Percentiles rank a stretch among this genome's conserved stretches.
These are phyloP conservation scores for Agapornis roseicollis DNA, from an alignment of 2,113 vertebrate genomes.

Conservation along the genomic window DNA sequence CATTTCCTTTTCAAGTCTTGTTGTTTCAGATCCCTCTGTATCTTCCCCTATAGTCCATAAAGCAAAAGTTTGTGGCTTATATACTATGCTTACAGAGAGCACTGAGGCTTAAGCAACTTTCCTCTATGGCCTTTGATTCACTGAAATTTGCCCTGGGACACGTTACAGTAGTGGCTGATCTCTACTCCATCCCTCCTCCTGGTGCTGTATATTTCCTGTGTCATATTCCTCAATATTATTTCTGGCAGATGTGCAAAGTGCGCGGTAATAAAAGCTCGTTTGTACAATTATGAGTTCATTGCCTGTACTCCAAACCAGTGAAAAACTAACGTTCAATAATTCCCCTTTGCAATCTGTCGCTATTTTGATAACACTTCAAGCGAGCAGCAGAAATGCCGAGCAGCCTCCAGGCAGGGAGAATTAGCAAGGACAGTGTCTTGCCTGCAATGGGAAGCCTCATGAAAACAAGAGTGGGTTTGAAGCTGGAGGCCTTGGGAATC, in stretches of 20 bases:
- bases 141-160: slow-evolving; percentile 1
- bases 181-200: background rate
- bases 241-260: slow-evolving; percentile 9
- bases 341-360: slow-evolving; percentile 8
- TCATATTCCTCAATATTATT: slow-evolving; percentile 19
- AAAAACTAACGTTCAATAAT: slow-evolving; percentile 53
- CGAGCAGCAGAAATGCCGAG: background rate
- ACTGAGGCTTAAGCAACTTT: slow-evolving; percentile 3
- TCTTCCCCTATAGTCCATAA: background rate
- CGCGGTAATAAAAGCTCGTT: slow-evolving; percentile 15
- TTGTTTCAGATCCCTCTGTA: background rate
- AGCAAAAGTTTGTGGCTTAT: background rate
- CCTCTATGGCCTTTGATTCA: background rate
- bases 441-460: background rate
- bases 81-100: background rate
- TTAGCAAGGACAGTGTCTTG: background rate
- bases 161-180: background rate
- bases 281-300: background rate
- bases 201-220: background rate
- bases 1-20: background rate
- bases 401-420: background rate
- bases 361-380: slow-evolving; percentile 52
- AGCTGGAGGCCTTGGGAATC: slow-evolving; percentile 23
- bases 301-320: background rate
- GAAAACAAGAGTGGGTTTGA: slow-evolving; percentile 35